phyloP scores from a whole-genome alignment of 2,888 invertebrate genomes.

The Caenorhabditis sp. region DNA sequence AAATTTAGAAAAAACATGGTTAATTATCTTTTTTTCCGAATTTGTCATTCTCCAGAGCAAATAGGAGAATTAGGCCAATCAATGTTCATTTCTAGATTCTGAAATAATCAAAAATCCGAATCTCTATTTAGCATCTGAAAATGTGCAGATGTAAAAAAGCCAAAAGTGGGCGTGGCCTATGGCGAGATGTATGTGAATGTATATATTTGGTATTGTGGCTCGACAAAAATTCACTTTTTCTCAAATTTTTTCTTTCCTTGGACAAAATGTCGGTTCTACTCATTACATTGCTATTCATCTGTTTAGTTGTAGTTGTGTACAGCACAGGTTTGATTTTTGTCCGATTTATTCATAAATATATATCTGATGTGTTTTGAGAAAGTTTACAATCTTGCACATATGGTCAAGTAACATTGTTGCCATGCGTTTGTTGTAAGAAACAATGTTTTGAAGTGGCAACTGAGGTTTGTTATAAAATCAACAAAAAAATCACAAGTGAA shows the following conservation, averaged over 20 bases:
- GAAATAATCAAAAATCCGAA: not conserved
- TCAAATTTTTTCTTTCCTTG: not conserved
- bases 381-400: constrained; percentile 4
- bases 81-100: not conserved
- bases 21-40: not conserved
- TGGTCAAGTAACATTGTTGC: constrained; percentile 2
- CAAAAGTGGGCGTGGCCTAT: not conserved
- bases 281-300: not conserved
- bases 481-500: too few species aligned
- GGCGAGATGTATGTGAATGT: not conserved
- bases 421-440: constrained; percentile 29
- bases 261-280: not conserved
- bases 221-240: not conserved
- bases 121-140: too few species aligned
- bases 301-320: not conserved
- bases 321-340: not conserved
- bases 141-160: too few species aligned
- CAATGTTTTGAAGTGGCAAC: constrained; percentile 21
- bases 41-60: not conserved
- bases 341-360: not conserved
- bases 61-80: not conserved
- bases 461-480: constrained; percentile 29
- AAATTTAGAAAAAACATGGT: too few species aligned
- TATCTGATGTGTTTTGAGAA: not conserved
- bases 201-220: not conserved